A percentile compares a stretch with the other conserved stretches of the same genome.
Evolutionary conservation across 2,797 vertebrate species (phyloP).

Genomic region (Oreortyx pictus): DNA sequence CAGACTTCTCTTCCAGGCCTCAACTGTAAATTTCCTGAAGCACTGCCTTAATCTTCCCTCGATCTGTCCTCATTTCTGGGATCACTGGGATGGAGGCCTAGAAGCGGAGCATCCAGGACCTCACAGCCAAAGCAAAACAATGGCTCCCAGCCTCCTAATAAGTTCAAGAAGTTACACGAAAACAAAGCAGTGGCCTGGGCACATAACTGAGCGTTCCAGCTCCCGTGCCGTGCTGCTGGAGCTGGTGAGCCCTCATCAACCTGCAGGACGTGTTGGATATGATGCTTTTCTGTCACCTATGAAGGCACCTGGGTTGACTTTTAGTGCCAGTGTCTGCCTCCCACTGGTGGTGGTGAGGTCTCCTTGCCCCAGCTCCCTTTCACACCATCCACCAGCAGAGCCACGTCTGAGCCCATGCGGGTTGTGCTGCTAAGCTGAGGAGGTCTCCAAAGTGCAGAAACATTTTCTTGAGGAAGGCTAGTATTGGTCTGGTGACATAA

Average conservation of each 20-base stretch:
- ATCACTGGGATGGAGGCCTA: constrained; percentile 38
- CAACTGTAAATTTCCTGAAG: constrained; percentile 49
- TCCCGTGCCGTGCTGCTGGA: fast-evolving
- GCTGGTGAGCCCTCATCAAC: not conserved
- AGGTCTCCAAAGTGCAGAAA: not conserved
- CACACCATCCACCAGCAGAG: not conserved
- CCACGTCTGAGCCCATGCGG: not conserved
- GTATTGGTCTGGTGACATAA: not conserved
- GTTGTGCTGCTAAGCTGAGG: fast-evolving
- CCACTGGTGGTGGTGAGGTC: not conserved
- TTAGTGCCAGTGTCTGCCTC: not conserved
- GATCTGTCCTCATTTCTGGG: not conserved
- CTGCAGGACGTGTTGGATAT: fast-evolving
- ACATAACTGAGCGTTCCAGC: constrained; percentile 8
- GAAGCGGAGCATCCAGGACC: constrained; percentile 42
- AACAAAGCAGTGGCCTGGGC: constrained; percentile 42
- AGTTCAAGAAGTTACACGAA: constrained; percentile 62
- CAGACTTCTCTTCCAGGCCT: constrained; percentile 6
- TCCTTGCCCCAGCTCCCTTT: not conserved
- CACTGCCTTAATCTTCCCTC: constrained; percentile 46
- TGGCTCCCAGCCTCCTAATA: constrained; percentile 47
- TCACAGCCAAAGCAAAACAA: constrained; percentile 66
- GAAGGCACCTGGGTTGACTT: not conserved
- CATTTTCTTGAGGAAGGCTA: not conserved
- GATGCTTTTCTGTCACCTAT: not conserved